These are phyloP conservation scores for Hirundo rustica DNA, from an alignment of 2,797 vertebrate genomes.

Conservation along the genomic window DNA sequence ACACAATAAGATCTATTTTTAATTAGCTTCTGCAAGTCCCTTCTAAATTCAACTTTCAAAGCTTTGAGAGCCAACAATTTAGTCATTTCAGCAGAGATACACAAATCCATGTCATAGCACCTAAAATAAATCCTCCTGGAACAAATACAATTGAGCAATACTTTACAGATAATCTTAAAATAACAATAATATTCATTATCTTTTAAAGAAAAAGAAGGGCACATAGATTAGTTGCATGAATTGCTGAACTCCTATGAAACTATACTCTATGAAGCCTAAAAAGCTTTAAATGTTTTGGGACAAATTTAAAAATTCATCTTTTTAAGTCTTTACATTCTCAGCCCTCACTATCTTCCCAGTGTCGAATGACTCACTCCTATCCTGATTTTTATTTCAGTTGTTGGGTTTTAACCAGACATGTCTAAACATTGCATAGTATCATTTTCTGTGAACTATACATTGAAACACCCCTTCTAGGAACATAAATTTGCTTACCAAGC, in stretches of 20 bases:
- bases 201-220: background rate
- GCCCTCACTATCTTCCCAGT: background rate
- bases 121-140: constrained; percentile 20
- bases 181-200: background rate
- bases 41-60: constrained; percentile 12
- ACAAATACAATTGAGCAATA: background rate
- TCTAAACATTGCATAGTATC: background rate
- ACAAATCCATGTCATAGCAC: background rate
- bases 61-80: background rate
- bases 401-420: background rate
- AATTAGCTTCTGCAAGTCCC: constrained; percentile 12
- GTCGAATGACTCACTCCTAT: background rate
- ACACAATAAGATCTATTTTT: constrained; percentile 46
- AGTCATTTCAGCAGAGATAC: constrained; percentile 19
- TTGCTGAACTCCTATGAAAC: background rate
- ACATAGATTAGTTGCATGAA: background rate
- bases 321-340: background rate
- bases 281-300: background rate
- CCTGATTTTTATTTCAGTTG: background rate
- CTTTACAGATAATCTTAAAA: background rate
- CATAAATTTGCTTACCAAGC: background rate
- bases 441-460: background rate
- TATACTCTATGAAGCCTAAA: background rate
- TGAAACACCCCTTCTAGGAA: background rate
- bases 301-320: background rate